Percentiles rank a stretch among this genome's conserved stretches.
phyloP scores from a whole-genome alignment of 2,888 invertebrate species.

The Rotaria macrura region DNA sequence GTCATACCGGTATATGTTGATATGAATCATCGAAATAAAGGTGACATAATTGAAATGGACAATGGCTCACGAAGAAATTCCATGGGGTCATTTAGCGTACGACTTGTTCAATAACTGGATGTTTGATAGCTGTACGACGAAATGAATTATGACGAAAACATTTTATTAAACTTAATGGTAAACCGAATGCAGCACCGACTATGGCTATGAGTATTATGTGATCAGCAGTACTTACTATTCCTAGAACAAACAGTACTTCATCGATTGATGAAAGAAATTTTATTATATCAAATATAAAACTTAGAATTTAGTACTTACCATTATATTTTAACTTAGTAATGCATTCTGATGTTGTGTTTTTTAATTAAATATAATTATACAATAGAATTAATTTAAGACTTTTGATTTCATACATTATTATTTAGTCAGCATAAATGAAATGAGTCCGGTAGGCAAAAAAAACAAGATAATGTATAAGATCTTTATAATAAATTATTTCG shows the following conservation, averaged over 20 bases:
- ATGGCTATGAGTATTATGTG: neutral
- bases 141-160: slow-evolving; percentile 13
- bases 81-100: neutral
- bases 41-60: neutral
- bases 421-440: too few relatives aligned
- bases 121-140: slow-evolving; percentile 4
- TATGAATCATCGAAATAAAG: neutral
- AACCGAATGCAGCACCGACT: neutral
- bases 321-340: too few relatives aligned
- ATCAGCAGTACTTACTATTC: neutral
- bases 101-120: neutral
- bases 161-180: neutral
- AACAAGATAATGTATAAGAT: too few relatives aligned
- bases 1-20: neutral
- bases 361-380: too few relatives aligned
- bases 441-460: too few relatives aligned
- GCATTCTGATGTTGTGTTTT: too few relatives aligned
- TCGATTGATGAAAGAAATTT: neutral
- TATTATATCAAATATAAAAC: too few relatives aligned
- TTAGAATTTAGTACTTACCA: too few relatives aligned
- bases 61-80: slow-evolving; percentile 12
- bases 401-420: too few relatives aligned
- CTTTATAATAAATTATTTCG: too few relatives aligned
- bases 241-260: neutral
- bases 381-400: too few relatives aligned